A percentile compares a stretch with the other conserved stretches of the same genome.
These are phyloP conservation scores for Oncopeltus fasciatus DNA, from an alignment of 1,140 invertebrate genomes.

Conservation along the genomic window DNA sequence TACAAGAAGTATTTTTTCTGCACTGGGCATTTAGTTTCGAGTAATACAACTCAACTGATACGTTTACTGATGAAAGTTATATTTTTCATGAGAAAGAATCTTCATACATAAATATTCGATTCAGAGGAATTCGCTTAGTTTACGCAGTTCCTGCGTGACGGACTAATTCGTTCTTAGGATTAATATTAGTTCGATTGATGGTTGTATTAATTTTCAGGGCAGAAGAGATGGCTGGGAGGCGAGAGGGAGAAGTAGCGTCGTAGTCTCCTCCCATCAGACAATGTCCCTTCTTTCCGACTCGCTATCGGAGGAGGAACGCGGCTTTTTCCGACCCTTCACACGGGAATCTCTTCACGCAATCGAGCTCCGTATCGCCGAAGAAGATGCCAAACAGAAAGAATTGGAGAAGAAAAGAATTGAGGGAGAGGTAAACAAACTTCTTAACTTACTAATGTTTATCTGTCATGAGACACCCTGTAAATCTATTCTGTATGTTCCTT, in stretches of 20 bases:
- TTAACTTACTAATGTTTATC: not conserved
- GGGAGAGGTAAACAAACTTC: constrained; percentile 54
- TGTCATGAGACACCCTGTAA: not conserved
- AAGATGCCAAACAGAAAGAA: constrained; percentile 89
- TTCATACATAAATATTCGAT: no score
- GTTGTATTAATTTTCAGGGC: no score
- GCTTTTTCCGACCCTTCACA: constrained; percentile 94
- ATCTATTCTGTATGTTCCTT: not conserved
- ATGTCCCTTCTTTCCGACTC: constrained; percentile 82
- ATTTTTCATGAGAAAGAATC: no score
- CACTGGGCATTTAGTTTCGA: no score
- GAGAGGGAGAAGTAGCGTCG: not conserved
- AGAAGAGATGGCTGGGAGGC: constrained; percentile 5
- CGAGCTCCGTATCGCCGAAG: constrained; percentile 82
- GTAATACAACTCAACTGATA: no score
- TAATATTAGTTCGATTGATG: no score
- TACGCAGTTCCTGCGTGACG: no score
- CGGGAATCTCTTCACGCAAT: constrained; percentile 87
- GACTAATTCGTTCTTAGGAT: no score
- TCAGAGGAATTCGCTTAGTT: no score
- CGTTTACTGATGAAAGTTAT: no score
- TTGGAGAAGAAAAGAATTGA: constrained; percentile 89
- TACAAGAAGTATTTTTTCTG: no score
- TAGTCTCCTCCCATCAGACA: constrained; percentile 20
- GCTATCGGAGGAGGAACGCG: constrained; percentile 81